A percentile compares a stretch with the other conserved stretches of the same genome.
phyloP scores from a whole-genome alignment of 1,140 invertebrate species.

The Drosophila tani region DNA sequence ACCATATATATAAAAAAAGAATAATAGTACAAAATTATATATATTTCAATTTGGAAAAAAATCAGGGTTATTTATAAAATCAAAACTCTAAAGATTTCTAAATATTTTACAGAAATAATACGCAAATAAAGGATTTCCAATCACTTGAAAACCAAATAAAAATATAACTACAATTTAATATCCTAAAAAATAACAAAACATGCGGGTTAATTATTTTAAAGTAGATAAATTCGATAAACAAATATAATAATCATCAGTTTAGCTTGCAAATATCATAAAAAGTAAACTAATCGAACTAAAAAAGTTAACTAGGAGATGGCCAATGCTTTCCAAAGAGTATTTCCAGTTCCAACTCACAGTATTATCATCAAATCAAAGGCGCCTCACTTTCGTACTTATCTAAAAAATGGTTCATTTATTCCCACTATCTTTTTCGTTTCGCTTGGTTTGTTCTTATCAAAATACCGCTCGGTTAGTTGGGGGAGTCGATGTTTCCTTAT shows the following conservation, averaged over 20 bases:
- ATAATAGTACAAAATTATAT: background rate
- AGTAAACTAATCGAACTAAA: background rate
- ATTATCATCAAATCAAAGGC: constrained; percentile 19
- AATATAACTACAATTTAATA: background rate
- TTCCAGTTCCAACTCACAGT: background rate
- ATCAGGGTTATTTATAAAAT: background rate
- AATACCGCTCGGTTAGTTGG: constrained; percentile 55
- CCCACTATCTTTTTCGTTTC: constrained; percentile 34
- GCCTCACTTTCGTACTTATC: constrained; percentile 17
- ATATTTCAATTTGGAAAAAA: background rate
- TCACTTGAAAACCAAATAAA: background rate
- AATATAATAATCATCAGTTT: background rate
- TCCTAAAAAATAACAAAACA: constrained; percentile 5
- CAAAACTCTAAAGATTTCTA: background rate
- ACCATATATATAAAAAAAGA: too few relatives aligned
- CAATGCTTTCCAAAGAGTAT: constrained; percentile 12
- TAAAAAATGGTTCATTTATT: constrained; percentile 73
- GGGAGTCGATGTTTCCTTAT: constrained; percentile 49
- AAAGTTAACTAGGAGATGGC: background rate
- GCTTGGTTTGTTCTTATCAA: constrained; percentile 71
- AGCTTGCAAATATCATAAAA: background rate
- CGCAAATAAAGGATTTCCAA: background rate
- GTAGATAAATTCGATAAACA: constrained; percentile 8
- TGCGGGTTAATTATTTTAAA: constrained; percentile 6
- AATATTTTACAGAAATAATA: constrained; percentile 10